A percentile compares a stretch with the other conserved stretches of the same genome.
phyloP scores from a whole-genome alignment of 1,140 invertebrate species.

The Gonatopus flavifemur region DNA sequence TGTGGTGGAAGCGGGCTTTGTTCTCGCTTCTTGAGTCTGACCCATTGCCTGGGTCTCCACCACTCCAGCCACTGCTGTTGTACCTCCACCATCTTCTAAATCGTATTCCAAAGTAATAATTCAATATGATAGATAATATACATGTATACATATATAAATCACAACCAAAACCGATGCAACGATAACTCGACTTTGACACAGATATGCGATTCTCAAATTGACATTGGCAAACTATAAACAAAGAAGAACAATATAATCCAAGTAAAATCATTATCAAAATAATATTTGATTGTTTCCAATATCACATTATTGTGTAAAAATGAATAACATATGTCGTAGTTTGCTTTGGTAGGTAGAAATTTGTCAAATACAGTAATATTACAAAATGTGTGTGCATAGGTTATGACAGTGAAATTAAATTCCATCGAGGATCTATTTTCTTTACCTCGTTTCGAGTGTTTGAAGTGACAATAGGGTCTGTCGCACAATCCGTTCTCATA shows the following conservation, averaged over 20 bases:
- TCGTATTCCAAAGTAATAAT: too few species aligned
- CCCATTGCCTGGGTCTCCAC: constrained; percentile 18
- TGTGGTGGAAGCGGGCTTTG: constrained; percentile 5
- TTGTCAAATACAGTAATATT: not conserved
- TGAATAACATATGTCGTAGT: not conserved
- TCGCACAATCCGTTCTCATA: constrained; percentile 77
- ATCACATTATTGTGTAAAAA: not conserved
- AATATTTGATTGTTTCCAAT: not conserved
- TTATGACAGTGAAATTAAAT: not conserved
- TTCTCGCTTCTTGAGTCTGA: constrained; percentile 18
- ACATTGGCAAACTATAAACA: not conserved
- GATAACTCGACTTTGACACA: not conserved
- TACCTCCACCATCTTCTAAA: constrained; percentile 28
- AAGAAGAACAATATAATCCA: not conserved
- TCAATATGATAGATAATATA: constrained; percentile 11
- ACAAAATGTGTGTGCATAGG: not conserved
- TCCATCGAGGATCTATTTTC: not conserved
- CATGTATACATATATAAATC: not conserved
- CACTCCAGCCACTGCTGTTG: constrained; percentile 13
- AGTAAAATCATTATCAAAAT: not conserved
- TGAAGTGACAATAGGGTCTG: constrained; percentile 86
- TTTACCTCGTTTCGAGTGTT: constrained; percentile 73
- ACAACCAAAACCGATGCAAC: not conserved
- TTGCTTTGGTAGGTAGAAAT: not conserved
- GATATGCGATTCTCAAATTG: not conserved